Conservation (phyloP, 2,797 vertebrate species). For the Peromyscus attwateri region DNA sequence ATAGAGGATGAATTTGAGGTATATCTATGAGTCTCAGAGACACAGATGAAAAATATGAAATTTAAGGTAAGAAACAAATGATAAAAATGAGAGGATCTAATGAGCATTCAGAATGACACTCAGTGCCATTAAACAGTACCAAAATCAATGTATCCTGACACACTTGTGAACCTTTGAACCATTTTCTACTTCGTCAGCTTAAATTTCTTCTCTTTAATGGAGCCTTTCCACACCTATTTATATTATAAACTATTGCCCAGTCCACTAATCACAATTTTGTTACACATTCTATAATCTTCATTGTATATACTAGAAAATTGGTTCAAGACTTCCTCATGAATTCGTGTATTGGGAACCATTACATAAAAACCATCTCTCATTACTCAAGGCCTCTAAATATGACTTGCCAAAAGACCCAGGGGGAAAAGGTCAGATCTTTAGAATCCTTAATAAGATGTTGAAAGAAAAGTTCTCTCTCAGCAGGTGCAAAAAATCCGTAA, state of each 20-base stretch:
- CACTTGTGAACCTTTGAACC: not conserved
- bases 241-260: not conserved
- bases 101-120: not conserved
- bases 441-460: not conserved
- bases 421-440: not conserved
- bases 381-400: not conserved
- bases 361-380: not conserved
- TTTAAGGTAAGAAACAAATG: not conserved
- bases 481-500: not conserved
- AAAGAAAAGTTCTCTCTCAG: not conserved
- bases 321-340: not conserved
- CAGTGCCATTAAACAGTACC: not conserved
- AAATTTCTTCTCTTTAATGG: not conserved
- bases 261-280: not conserved
- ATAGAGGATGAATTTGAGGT: not conserved
- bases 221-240: not conserved
- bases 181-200: not conserved
- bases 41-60: not conserved
- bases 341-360: constrained; percentile 45
- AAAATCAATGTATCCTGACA: not conserved
- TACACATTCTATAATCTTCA: not conserved
- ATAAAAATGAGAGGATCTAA: not conserved
- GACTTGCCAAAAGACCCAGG: not conserved
- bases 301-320: not conserved
- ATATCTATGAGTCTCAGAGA: not conserved